phyloP scores from a whole-genome alignment of 2,113 vertebrate genomes.

The Heterotis niloticus region DNA sequence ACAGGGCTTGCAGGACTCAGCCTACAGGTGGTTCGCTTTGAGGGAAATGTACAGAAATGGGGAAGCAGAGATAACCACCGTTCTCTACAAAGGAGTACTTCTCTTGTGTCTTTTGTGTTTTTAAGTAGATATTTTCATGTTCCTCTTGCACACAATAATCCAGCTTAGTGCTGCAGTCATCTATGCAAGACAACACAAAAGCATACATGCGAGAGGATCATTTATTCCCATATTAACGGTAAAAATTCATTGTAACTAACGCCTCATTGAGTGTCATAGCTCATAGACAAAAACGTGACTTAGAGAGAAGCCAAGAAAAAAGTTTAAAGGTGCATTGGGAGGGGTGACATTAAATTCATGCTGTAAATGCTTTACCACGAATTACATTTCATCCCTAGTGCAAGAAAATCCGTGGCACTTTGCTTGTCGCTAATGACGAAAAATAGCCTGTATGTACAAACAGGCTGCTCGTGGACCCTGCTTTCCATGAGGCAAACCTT shows the following conservation, averaged over 20 bases:
- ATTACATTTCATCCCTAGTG: neutral
- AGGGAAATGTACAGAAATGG: neutral
- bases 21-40: neutral
- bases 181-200: neutral
- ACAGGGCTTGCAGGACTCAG: neutral
- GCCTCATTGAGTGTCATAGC: too few relatives aligned
- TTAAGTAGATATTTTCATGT: neutral
- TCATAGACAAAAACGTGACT: neutral
- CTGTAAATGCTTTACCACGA: neutral
- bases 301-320: neutral
- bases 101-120: neutral
- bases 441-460: slow-evolving; percentile 14
- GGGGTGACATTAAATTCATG: slow-evolving; percentile 2
- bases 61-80: neutral
- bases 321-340: neutral
- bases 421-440: slow-evolving; percentile 5
- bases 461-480: neutral
- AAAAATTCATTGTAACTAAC: slow-evolving; percentile 3
- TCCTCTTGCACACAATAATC: neutral
- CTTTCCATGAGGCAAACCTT: slow-evolving; percentile 29
- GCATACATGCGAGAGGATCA: neutral
- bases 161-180: neutral
- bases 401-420: neutral
- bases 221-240: neutral
- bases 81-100: neutral